Evolutionary conservation across 1,140 invertebrate species (phyloP), one percentile per base, ranked within the genome.

Genomic region (Aleiodes sp.): DNA sequence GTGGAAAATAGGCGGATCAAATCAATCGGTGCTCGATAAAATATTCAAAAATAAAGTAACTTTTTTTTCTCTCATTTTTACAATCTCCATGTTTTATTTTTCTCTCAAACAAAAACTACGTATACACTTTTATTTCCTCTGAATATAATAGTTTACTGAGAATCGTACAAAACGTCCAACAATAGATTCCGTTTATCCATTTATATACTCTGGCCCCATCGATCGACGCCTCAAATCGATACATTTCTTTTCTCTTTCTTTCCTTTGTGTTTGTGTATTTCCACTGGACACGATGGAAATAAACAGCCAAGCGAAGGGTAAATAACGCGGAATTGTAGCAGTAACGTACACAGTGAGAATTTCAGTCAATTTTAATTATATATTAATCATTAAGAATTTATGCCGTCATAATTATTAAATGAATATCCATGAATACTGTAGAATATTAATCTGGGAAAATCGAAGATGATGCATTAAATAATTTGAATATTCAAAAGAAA

Each of bases 201-300:
- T 46, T 65, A 52, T 65, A 52, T 14, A 8, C n/a, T 21, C 14
- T 33, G n/a, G 14, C 3, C 28, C 4, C 26, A 65, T 65, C 41
- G 41, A 65, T 46, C 28, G 24, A 46, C 28, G n/a, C 12, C 24
- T 52, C 24, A n/a, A 65, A 65, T 65, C 41, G 29, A 65, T 52
- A 65, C n/a, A 43, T 21, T 29, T 41, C 10, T 46, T 65, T 39
- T 52, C n/a, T 57, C 19, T 29, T 57, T 28, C 4, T 12, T n/a
- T 64, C 37, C 21, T 65, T 43, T 3, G n/a, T 43, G n/a, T 19
- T 3, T 14, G 41, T 52, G 26, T 43, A 46, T 29, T 43, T 63
- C 19, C 9, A 63, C 37, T 28, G 52, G 10, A 4, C 26, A 39
- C 41, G 46, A 29, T 59, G 56, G 56, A 59, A 59, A 59, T 59